phyloP scores from a whole-genome alignment of 2,888 invertebrate genomes.

The Panzeria rudis region DNA sequence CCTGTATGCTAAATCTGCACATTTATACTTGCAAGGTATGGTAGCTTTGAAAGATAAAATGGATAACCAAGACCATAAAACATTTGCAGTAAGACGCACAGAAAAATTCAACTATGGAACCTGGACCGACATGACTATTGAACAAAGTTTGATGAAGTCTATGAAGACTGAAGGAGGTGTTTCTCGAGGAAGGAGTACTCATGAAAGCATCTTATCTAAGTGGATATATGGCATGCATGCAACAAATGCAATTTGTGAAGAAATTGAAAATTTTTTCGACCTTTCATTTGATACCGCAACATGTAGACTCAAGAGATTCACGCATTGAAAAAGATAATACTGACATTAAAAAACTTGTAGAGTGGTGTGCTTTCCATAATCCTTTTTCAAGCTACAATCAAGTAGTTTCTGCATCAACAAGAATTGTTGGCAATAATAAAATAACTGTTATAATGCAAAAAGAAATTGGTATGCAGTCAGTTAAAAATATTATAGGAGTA shows the following conservation, averaged over 20 bases:
- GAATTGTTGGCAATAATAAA: not conserved
- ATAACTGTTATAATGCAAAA: not conserved
- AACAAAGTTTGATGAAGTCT: too few relatives aligned
- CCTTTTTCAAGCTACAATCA: not conserved
- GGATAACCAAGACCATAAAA: too few relatives aligned
- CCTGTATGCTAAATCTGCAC: too few relatives aligned
- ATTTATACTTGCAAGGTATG: too few relatives aligned
- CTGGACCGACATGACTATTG: too few relatives aligned
- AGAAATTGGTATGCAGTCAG: not conserved
- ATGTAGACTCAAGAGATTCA: not conserved
- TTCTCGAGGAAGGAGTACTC: not conserved
- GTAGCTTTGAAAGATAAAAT: too few relatives aligned
- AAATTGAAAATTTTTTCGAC: not conserved
- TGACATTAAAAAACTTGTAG: not conserved
- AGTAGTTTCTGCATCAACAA: not conserved
- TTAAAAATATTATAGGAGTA: not conserved
- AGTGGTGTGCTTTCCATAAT: not conserved
- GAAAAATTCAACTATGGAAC: too few relatives aligned
- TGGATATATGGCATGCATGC: not conserved
- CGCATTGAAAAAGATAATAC: not conserved
- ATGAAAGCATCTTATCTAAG: not conserved
- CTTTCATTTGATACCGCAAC: not conserved
- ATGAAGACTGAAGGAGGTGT: not conserved
- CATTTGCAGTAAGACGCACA: too few relatives aligned
- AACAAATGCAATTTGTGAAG: slow-evolving; percentile 3